Evolutionary conservation across 2,113 vertebrate genomes (phyloP).

Genomic region (Eudyptes chrysolophus): DNA sequence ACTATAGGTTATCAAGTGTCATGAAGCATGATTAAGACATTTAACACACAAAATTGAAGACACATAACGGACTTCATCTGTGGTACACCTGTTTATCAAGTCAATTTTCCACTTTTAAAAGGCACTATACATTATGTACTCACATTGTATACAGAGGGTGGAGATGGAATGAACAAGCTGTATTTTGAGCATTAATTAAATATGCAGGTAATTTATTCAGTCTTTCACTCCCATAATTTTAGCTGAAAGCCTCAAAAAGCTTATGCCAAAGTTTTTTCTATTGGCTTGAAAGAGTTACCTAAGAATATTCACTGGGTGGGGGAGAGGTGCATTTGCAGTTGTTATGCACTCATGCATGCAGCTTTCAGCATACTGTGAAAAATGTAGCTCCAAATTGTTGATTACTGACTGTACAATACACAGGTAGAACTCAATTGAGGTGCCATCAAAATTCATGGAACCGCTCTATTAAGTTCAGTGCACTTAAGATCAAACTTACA

Average conservation of each 20-base stretch:
- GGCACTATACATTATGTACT: not conserved
- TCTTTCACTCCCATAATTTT: constrained; percentile 21
- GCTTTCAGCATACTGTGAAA: not conserved
- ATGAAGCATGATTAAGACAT: not conserved
- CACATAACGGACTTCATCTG: not conserved
- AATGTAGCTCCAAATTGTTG: not conserved
- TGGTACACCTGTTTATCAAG: not conserved
- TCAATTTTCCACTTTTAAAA: not conserved
- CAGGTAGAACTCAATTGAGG: not conserved
- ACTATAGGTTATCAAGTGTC: not conserved
- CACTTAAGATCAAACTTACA: not conserved
- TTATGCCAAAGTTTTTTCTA: not conserved
- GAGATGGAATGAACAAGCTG: not conserved
- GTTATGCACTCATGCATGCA: not conserved
- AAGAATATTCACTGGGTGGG: not conserved
- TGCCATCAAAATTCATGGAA: not conserved
- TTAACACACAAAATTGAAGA: not conserved
- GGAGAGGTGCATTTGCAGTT: not conserved
- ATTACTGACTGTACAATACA: not conserved
- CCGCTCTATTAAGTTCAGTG: not conserved
- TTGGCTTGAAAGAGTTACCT: not conserved
- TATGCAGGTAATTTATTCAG: constrained; percentile 28
- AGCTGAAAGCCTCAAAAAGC: constrained; percentile 21
- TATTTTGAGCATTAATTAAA: constrained; percentile 22
- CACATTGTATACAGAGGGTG: not conserved